These are phyloP conservation scores for Trachelus iudaicus DNA, from an alignment of 2,888 invertebrate species.

Conservation along the genomic window DNA sequence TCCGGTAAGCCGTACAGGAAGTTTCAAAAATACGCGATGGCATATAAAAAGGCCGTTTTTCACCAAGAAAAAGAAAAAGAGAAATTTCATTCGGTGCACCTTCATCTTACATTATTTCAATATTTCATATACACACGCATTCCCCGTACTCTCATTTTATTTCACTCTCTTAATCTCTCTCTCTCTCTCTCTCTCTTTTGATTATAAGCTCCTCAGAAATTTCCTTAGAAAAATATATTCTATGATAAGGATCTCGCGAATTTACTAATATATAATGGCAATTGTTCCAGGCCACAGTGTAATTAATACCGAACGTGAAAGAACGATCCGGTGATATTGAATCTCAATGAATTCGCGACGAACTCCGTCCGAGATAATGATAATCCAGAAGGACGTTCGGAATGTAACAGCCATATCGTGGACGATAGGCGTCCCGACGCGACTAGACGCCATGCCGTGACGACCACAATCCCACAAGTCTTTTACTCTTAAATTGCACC, in stretches of 20 bases:
- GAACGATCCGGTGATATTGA: not conserved
- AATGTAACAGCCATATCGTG: not conserved
- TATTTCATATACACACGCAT: not conserved
- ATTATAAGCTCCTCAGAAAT: not conserved
- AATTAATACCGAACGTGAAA: not conserved
- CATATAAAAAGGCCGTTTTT: not conserved
- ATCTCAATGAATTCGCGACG: not conserved
- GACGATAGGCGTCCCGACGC: not conserved
- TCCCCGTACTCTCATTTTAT: not conserved
- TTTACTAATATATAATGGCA: not conserved
- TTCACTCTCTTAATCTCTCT: not conserved
- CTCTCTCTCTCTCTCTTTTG: not conserved
- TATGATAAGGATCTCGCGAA: not conserved
- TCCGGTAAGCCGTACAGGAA: not conserved
- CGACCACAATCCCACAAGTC: not conserved
- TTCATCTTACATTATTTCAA: not conserved
- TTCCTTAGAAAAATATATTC: not conserved
- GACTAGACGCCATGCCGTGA: not conserved
- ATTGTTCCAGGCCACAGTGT: not conserved
- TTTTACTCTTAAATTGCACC: slow-evolving; percentile 27
- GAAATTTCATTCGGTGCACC: not conserved
- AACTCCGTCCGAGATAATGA: not conserved
- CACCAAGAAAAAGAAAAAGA: not conserved
- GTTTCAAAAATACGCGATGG: not conserved
- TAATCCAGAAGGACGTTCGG: not conserved